These are phyloP conservation scores for Brachionus rotundiformis DNA, from an alignment of 1,140 invertebrate genomes.

Conservation along the genomic window DNA sequence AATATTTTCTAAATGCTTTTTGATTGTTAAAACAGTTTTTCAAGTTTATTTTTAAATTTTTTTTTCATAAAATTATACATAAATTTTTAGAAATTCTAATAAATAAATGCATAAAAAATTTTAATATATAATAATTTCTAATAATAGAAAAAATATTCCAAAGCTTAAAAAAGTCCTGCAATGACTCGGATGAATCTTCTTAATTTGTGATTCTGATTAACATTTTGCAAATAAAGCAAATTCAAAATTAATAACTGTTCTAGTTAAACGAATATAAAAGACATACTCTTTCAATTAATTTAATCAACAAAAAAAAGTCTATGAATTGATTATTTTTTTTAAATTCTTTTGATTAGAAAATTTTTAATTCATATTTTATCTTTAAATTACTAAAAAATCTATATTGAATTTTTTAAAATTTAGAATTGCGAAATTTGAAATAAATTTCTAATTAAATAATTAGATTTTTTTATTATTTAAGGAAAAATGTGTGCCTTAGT, in stretches of 20 bases:
- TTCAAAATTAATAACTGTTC: neutral
- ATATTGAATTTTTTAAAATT: neutral
- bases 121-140: neutral
- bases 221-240: neutral
- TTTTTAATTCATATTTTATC: too few relatives aligned
- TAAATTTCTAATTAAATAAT: neutral
- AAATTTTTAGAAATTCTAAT: neutral
- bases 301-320: too few relatives aligned
- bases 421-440: neutral
- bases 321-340: too few relatives aligned
- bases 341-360: too few relatives aligned
- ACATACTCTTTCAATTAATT: neutral
- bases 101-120: neutral
- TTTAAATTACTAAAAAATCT: too few relatives aligned
- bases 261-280: neutral
- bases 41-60: neutral
- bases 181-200: too few relatives aligned
- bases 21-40: conserved; percentile 12
- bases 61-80: neutral
- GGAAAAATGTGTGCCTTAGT: too few relatives aligned
- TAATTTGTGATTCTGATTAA: too few relatives aligned
- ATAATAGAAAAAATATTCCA: neutral
- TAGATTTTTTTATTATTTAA: neutral
- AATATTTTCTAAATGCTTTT: neutral
- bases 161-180: neutral